Conservation (phyloP, 1,140 invertebrate genomes). For the Tetraneura akinire region DNA sequence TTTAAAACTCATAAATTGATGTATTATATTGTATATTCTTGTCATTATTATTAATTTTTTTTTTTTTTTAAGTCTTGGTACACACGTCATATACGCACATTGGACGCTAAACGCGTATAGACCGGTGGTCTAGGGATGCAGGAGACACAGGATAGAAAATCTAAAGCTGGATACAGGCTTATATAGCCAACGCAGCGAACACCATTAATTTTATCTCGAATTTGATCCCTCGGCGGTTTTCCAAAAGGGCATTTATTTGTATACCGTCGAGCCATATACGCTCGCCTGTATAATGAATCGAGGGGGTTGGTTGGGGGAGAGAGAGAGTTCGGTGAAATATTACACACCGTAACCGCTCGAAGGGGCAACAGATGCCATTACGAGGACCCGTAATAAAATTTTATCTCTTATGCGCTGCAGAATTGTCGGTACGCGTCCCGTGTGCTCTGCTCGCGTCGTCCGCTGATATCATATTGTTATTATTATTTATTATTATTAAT, state of each 20-base stretch:
- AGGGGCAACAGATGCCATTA: conserved; percentile 49
- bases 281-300: conserved; percentile 31
- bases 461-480: not conserved
- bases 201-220: conserved; percentile 51
- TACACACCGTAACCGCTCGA: conserved; percentile 29
- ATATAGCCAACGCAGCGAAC: not conserved
- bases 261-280: not conserved
- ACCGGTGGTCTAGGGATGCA: not conserved
- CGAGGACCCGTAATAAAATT: conserved; percentile 45
- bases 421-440: not conserved
- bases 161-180: conserved; percentile 33
- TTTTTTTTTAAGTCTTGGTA: too few species aligned
- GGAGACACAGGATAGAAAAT: not conserved
- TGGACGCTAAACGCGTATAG: too few species aligned
- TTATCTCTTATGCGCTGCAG: conserved; percentile 26
- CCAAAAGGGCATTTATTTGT: conserved; percentile 49
- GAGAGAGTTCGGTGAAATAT: conserved; percentile 40
- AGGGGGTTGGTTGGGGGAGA: too few species aligned
- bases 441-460: not conserved
- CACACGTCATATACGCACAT: too few species aligned
- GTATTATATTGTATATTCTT: too few species aligned
- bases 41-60: too few species aligned
- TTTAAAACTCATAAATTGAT: too few species aligned
- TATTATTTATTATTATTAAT: too few species aligned
- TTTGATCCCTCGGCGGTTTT: conserved; percentile 50